phyloP scores from a whole-genome alignment of 1,140 invertebrate species.

The Tribolium castaneum region DNA sequence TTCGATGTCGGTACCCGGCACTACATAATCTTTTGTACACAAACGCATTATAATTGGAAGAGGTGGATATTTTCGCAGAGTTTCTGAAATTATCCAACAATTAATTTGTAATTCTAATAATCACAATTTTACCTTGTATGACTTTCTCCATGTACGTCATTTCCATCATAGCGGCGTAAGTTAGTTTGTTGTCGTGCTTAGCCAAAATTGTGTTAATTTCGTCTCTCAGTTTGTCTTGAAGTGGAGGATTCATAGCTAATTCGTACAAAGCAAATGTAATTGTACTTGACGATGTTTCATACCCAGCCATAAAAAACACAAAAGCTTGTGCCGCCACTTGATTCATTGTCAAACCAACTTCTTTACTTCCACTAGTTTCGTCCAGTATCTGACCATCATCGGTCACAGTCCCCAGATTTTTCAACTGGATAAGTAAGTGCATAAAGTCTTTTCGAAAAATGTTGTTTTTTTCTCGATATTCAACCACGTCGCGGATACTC shows the following conservation, averaged over 20 bases:
- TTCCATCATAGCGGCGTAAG: slow-evolving; percentile 69
- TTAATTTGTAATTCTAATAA: slow-evolving; percentile 29
- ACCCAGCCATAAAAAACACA: slow-evolving; percentile 62
- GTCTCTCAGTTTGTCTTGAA: slow-evolving; percentile 63
- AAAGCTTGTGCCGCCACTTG: slow-evolving; percentile 60
- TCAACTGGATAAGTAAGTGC: slow-evolving; percentile 65
- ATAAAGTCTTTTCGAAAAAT: slow-evolving; percentile 66
- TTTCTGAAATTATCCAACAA: slow-evolving; percentile 64
- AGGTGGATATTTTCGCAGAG: slow-evolving; percentile 69
- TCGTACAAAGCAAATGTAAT: slow-evolving; percentile 63
- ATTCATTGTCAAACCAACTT: slow-evolving; percentile 62
- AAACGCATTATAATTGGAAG: slow-evolving; percentile 64
- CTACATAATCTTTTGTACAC: slow-evolving; percentile 66
- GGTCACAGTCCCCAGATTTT: slow-evolving; percentile 51
- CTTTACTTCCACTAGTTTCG: not conserved
- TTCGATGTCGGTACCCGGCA: slow-evolving; percentile 42
- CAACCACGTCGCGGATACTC: slow-evolving; percentile 63
- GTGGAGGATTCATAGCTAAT: slow-evolving; percentile 62
- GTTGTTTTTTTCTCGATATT: slow-evolving; percentile 63
- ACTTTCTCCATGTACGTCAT: slow-evolving; percentile 63
- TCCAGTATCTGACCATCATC: not conserved
- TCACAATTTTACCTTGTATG: slow-evolving; percentile 64
- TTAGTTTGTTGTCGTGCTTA: slow-evolving; percentile 65
- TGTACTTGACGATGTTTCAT: slow-evolving; percentile 62
- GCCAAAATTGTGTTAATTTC: slow-evolving; percentile 64